Base-by-base conservation (phyloP, 2,888 invertebrate genomes). In the Cybosia mesomella region DNA sequence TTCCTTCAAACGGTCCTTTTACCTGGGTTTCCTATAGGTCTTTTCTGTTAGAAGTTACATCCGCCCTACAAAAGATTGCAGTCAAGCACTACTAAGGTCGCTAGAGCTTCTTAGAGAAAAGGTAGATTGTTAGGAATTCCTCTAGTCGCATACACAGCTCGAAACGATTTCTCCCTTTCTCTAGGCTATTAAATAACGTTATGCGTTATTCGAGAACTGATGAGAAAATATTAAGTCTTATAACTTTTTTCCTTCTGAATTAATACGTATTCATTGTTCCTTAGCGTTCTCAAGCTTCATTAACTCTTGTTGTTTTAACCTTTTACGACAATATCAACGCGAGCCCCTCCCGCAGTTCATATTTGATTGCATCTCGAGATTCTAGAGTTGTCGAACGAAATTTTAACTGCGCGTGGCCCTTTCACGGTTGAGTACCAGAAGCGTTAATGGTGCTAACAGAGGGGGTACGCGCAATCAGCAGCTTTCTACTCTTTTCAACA, bases 401-500 rank as follows among this genome's bases (percentile, higher is more conserved):
- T 79, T 83, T 32, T 62, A 67, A 76, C 64, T 67, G 75, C 69
- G 76, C 71, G 76, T 64, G 73, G 87, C 89, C 88, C 87, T 90
- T 91, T 89, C 88, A 88, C 86, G 87, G 83, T 87, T 84, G 86
- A 83, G 83, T 85, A 85, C 85, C 82, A 80, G 81, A 85, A 77
- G 77, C 82, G 85, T 87, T 94, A 92, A 93, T 91, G 88, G 86
- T 83, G 82, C 88, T 91, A 92, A 93, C 90, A 91, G 89, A 86
- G 84, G 87, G 85, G 84, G 85, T 87, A 85, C 59, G 64, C 81
- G 80, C 83, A 78, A 83, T 80, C 77, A 83, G 84, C 83, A 87
- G 85, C 90, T 93, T 92, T 92, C 91, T 89, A 88, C 87, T 87
- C 83, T 84, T 84, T 81, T 80, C 82, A 83, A 88, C 81, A 85